Conservation (phyloP, 2,888 invertebrate species). For the Nomada hirtipes region DNA sequence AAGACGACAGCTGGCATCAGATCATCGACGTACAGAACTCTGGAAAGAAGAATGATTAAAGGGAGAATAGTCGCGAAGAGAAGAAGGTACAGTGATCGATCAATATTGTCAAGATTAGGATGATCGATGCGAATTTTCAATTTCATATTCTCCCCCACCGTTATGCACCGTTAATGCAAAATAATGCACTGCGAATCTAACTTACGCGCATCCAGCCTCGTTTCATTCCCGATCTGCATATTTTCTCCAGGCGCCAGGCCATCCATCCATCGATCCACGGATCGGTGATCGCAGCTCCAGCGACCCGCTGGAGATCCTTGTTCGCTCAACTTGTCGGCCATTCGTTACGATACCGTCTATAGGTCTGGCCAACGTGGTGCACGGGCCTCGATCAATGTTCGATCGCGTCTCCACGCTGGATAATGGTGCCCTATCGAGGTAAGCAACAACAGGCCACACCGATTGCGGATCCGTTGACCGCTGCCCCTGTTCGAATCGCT, state of each 20-base stretch:
- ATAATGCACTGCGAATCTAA: neutral
- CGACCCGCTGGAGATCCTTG: neutral
- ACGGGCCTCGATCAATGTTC: constrained; percentile 14
- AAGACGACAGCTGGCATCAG: neutral
- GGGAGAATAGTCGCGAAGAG: constrained; percentile 4
- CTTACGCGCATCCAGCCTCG: neutral
- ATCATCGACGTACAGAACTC: neutral
- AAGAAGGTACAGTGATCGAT: constrained; percentile 1
- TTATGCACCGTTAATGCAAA: too few relatives aligned
- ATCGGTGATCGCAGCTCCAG: neutral
- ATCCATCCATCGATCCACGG: neutral
- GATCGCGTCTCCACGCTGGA: constrained; percentile 13
- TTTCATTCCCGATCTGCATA: neutral
- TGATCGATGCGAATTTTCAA: neutral
- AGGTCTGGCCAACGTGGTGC: neutral
- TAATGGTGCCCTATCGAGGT: neutral
- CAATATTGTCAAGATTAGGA: neutral
- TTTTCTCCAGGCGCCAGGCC: neutral
- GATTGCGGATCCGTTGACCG: too few relatives aligned
- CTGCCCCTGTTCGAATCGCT: constrained; percentile 12
- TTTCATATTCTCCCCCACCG: too few relatives aligned
- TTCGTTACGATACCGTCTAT: constrained; percentile 9
- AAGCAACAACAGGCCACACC: too few relatives aligned
- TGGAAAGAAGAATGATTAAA: neutral
- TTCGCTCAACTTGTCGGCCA: neutral